Conservation (phyloP, 2,113 vertebrate species). For the Plotosus lineatus region DNA sequence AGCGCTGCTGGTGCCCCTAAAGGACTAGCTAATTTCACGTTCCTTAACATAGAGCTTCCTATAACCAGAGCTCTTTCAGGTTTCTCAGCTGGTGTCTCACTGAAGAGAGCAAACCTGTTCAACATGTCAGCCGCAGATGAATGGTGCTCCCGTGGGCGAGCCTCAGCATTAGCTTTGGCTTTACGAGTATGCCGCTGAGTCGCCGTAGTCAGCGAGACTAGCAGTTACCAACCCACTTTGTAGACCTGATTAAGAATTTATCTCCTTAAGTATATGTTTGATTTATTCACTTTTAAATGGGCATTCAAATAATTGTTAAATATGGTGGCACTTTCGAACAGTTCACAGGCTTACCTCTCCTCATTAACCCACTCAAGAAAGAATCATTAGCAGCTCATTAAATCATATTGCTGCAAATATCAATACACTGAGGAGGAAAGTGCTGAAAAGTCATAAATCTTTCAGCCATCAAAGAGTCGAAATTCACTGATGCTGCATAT, state of each 20-base stretch:
- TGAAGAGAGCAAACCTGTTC: too few species aligned
- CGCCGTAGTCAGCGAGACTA: too few species aligned
- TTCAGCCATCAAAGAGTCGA: slow-evolving; percentile 59
- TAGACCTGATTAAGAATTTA: slow-evolving; percentile 61
- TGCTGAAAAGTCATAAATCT: slow-evolving; percentile 69
- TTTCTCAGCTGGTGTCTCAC: too few species aligned
- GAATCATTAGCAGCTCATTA: slow-evolving; percentile 72
- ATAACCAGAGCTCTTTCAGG: too few species aligned
- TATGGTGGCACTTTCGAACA: slow-evolving; percentile 60
- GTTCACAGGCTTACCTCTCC: slow-evolving; percentile 59
- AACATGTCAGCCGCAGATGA: too few species aligned
- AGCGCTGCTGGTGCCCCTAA: too few species aligned
- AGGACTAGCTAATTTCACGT: too few species aligned
- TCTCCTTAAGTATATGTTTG: slow-evolving; percentile 65
- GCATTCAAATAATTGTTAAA: slow-evolving; percentile 63
- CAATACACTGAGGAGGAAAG: slow-evolving; percentile 60
- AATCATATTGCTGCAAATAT: slow-evolving; percentile 68
- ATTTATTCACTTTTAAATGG: slow-evolving; percentile 63
- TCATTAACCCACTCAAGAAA: slow-evolving; percentile 65
- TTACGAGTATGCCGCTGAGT: too few species aligned
- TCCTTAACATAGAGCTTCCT: too few species aligned
- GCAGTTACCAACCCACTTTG: too few species aligned
- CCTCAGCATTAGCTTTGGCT: too few species aligned
- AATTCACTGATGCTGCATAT: slow-evolving; percentile 53
- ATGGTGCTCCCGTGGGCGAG: too few species aligned